Evolutionary conservation across 2,113 vertebrate genomes (phyloP).

Genomic region (Onychostruthus taczanowskii): DNA sequence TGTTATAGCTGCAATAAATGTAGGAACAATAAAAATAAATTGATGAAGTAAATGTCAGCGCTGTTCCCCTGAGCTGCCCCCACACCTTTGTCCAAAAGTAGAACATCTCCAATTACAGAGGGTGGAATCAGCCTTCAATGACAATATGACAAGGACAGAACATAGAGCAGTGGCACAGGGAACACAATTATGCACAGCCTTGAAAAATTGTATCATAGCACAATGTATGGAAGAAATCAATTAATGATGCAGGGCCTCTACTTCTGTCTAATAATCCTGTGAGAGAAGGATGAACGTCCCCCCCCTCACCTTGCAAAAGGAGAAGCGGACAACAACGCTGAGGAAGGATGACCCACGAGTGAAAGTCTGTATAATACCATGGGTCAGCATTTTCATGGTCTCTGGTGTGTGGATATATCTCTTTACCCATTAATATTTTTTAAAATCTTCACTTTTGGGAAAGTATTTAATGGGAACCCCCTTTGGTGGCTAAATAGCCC

Average conservation of each 20-base stretch:
- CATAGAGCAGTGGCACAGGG: constrained; percentile 76
- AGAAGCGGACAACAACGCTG: constrained; percentile 23
- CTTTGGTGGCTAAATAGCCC: constrained; percentile 50
- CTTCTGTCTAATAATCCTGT: constrained; percentile 77
- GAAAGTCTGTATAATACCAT: constrained; percentile 61
- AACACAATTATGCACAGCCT: constrained; percentile 86
- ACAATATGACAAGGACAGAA: constrained; percentile 85
- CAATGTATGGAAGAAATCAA: constrained; percentile 84
- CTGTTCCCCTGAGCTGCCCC: constrained; percentile 87
- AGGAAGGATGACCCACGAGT: constrained; percentile 60
- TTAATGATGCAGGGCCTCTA: constrained; percentile 78
- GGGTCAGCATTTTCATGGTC: constrained; percentile 62
- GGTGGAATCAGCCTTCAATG: constrained; percentile 86
- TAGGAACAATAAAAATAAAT: constrained; percentile 90
- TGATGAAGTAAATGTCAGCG: constrained; percentile 89
- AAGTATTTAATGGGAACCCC: constrained; percentile 67
- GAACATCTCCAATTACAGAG: constrained; percentile 88
- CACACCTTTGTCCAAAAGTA: constrained; percentile 89
- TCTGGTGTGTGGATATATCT: constrained; percentile 9
- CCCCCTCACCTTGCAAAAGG: background rate
- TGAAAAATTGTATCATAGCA: constrained; percentile 84
- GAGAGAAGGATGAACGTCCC: constrained; percentile 31
- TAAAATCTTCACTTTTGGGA: background rate
- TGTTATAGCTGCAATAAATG: constrained; percentile 88
- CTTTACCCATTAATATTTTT: constrained; percentile 1